Evolutionary conservation across 2,888 invertebrate species (phyloP).

Genomic region (Volucella bombylans): DNA sequence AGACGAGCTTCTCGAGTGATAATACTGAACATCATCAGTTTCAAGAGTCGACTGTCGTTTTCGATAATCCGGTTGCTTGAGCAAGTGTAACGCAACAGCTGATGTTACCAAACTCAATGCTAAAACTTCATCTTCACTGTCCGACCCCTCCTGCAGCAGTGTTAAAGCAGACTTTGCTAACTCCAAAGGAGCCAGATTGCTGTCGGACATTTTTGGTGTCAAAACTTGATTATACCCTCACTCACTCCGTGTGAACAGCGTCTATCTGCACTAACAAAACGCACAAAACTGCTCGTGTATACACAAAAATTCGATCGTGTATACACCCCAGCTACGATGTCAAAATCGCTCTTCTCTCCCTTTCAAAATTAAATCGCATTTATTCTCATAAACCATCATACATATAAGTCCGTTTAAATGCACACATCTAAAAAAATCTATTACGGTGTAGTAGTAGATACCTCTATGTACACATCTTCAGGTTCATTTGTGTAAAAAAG

Average conservation of each 20-base stretch:
- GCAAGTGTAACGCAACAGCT: slow-evolving; percentile 59
- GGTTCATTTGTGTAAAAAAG: slow-evolving; percentile 18
- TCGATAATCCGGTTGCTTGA: slow-evolving; percentile 29
- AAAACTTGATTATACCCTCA: background rate
- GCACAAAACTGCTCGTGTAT: slow-evolving; percentile 18
- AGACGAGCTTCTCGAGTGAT: slow-evolving; percentile 13
- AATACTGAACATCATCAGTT: background rate
- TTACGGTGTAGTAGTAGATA: background rate
- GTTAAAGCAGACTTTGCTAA: slow-evolving; percentile 51
- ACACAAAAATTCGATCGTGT: slow-evolving; percentile 51
- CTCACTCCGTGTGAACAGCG: slow-evolving; percentile 41
- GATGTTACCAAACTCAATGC: slow-evolving; percentile 63
- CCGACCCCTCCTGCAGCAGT: slow-evolving; percentile 56
- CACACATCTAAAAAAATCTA: background rate
- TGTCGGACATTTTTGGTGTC: slow-evolving; percentile 26
- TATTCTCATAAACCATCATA: background rate
- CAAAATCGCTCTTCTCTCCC: slow-evolving; percentile 8
- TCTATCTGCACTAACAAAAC: slow-evolving; percentile 42
- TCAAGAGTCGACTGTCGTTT: slow-evolving; percentile 1
- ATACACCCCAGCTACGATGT: slow-evolving; percentile 19
- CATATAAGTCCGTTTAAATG: background rate
- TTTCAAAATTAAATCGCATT: background rate
- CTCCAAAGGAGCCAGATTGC: slow-evolving; percentile 41
- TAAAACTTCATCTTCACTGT: slow-evolving; percentile 63
- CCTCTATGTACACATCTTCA: background rate